Conservation (phyloP, 2,113 vertebrate genomes). For the Xiphophorus couchianus region DNA sequence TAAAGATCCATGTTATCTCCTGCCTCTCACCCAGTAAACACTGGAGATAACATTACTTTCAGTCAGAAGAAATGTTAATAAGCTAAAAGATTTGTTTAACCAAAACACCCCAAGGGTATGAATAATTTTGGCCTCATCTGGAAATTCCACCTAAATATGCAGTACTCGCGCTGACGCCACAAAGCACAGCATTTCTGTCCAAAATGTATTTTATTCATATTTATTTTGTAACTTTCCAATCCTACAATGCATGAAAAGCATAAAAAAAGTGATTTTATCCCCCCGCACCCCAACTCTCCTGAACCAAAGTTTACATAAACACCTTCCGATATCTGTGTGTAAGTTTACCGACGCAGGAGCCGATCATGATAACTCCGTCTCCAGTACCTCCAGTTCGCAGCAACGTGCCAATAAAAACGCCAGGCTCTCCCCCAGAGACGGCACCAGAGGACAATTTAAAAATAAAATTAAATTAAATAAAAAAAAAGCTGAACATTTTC, state of each 20-base stretch:
- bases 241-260: neutral
- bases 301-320: neutral
- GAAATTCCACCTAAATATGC: too few relatives aligned
- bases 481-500: neutral
- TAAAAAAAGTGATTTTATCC: neutral
- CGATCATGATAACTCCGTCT: neutral
- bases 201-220: too few relatives aligned
- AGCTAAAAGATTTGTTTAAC: too few relatives aligned
- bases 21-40: too few relatives aligned
- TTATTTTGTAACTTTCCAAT: neutral
- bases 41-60: too few relatives aligned
- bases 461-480: neutral
- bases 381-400: neutral
- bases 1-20: too few relatives aligned
- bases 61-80: too few relatives aligned
- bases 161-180: too few relatives aligned
- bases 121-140: too few relatives aligned
- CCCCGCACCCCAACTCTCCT: neutral
- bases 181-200: too few relatives aligned
- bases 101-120: too few relatives aligned
- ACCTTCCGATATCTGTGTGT: neutral
- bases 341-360: neutral
- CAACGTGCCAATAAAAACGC: neutral
- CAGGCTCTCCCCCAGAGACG: neutral
- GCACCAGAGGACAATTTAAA: neutral